Percentiles rank a stretch among this genome's conserved stretches.
These are phyloP conservation scores for Augiades crinisus DNA, from an alignment of 2,888 invertebrate species.

Conservation along the genomic window DNA sequence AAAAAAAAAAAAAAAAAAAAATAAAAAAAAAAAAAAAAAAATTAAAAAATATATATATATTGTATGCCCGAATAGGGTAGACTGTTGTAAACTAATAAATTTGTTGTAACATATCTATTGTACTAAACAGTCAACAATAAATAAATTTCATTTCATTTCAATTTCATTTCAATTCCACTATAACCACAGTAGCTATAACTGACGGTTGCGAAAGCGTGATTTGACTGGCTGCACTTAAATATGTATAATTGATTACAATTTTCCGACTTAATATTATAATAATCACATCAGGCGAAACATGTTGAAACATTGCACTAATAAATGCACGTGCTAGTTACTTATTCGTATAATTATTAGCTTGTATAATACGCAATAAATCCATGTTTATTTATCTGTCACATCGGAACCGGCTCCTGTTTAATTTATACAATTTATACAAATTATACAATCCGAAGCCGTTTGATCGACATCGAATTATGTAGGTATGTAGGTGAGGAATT, in stretches of 20 bases:
- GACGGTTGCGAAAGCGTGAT: too few species aligned
- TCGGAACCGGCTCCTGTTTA: conserved; percentile 22
- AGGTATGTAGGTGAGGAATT: conserved; percentile 16
- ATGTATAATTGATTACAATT: too few species aligned
- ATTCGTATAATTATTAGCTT: conserved; percentile 18
- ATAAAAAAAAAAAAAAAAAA: not conserved
- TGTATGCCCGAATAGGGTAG: too few species aligned
- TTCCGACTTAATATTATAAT: too few species aligned
- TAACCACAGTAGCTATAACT: too few species aligned
- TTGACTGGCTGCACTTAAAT: too few species aligned
- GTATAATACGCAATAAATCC: conserved; percentile 26
- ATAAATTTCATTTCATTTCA: too few species aligned
- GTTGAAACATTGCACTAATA: conserved; percentile 19
- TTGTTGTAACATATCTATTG: too few species aligned
- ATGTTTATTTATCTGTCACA: conserved; percentile 25
- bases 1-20: not conserved
- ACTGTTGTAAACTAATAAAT: too few species aligned
- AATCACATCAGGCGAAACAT: not conserved
- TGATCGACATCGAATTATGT: conserved; percentile 19
- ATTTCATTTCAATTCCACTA: too few species aligned
- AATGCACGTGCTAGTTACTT: conserved; percentile 6
- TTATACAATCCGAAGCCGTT: conserved; percentile 18
- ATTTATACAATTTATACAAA: conserved; percentile 22
- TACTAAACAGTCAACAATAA: too few species aligned
- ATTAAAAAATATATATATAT: too few species aligned